Evolutionary conservation across 1,140 invertebrate species (phyloP), one percentile per base, ranked within the genome.

Genomic region (Tribolium madens): DNA sequence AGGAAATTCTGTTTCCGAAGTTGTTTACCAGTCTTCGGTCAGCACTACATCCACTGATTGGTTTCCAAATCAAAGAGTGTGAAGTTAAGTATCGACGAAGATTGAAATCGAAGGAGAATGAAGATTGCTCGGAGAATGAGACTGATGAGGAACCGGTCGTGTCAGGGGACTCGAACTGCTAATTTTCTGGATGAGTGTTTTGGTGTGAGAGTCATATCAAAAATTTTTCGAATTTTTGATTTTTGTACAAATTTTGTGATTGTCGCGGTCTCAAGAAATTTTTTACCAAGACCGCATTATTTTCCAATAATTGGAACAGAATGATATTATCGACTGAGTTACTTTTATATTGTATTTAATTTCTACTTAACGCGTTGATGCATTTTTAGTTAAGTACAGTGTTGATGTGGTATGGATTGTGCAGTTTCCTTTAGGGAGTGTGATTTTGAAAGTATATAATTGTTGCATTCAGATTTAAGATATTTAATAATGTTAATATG

Each of bases 1-100:
- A 95, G 78, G 94, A 95, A 85, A 88, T 93, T n/a, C 81, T 92
- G 1, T 93, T 93, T 83, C 93, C 93, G 0, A 87, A 89, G 14
- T 82, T 95, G 0, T 95, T 92, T 80, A 87, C 88, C 81, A 93
- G 91, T 52, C 82, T 95, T 15, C 88, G 90, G 48, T 88, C 90
- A 1, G 93, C 93, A 2, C 84, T 95, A 12, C 89, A 91, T 80
- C 93, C 93, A 0, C 84, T 95, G 47, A 91, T 95, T 83, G 87
- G 88, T 36, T 88, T 92, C 74, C 84, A 86, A 75, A 76, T 84
- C 50, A 87, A 87, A 36, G 89, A 89, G 7, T 83, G 87, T 70
- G 89, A 89, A 50, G 31, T 81, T n/a, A 81, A 79, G 14, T 78
- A 68, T 21, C 53, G 80, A 33, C 77, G 79, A 6, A 68, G 81